Evolutionary conservation across 2,888 invertebrate genomes (phyloP), one percentile per base, ranked within the genome.

Genomic region (Ditylenchus weischeri): DNA sequence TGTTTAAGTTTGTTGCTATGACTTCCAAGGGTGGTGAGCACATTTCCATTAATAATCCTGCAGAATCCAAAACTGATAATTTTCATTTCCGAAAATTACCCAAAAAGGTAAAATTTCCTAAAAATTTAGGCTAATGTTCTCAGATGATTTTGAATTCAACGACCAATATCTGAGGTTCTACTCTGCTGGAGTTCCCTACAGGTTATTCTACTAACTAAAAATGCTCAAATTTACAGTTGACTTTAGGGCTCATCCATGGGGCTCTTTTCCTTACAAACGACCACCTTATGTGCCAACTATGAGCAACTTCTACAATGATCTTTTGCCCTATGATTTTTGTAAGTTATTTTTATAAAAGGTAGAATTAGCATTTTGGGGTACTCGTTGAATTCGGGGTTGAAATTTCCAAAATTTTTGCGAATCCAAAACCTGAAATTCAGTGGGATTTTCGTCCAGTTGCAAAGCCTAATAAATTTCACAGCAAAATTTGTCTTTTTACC

Each of bases 301-400:
- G 67, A 95, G 95, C 2, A 91, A 93, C 84, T 95, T 93, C 92
- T 91, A 90, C 86, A 90, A 93, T 81, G 96, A 96, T 80, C 89
- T 92, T 85, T 89, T 91, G 71, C 93, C 95, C 0, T 79, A 78
- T 60, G 69, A 77, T 48, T 79, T 73, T 11, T 79, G 77, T 54
- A 74, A 75, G 71, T 66, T 70, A 49, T 61, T 54, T 23, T 29
- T 29, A 29, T 29, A 29, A 29, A 29, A 29, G 5, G 3, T 29
- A 5, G 29, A 5, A 2, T 29, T 29, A 5, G 29, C 29, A 29
- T 4, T 29, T 29, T 5, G 29, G 5, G 29, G 29, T 29, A 29
- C 29, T 29, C n/a, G 29, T 5, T 4, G 29, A 5, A 29, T 29
- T 29, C n/a, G 29, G 29, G 29, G 5, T 29, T 5, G 5, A 29